phyloP scores from a whole-genome alignment of 2,888 invertebrate genomes.

The Tenthredo livida region DNA sequence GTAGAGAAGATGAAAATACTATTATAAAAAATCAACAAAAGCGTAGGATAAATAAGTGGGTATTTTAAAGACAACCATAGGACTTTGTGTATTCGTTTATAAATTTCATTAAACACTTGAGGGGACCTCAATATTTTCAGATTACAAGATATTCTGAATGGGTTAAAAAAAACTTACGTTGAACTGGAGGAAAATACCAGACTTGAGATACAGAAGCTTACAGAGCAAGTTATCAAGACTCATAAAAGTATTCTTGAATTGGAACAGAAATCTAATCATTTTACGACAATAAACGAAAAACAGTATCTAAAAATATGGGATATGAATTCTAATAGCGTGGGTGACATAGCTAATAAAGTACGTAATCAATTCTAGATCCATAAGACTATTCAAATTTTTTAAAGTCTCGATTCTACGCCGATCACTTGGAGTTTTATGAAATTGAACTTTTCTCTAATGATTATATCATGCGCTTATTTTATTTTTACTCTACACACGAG shows the following conservation, averaged over 20 bases:
- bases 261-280: conserved; percentile 85
- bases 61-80: not conserved
- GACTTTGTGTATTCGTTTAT: not conserved
- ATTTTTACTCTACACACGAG: not conserved
- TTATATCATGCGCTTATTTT: conserved; percentile 17
- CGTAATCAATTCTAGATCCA: not conserved
- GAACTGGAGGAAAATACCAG: conserved; percentile 84
- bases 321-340: conserved; percentile 81
- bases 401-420: not conserved
- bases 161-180: conserved; percentile 83
- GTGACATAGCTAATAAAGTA: conserved; percentile 78
- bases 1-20: conserved; percentile 92
- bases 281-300: conserved; percentile 83
- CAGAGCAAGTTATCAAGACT: conserved; percentile 84
- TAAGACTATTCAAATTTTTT: conserved; percentile 4
- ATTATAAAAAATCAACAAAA: conserved; percentile 90
- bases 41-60: conserved; percentile 84
- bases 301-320: conserved; percentile 84
- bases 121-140: conserved; percentile 62
- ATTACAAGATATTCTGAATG: conserved; percentile 86
- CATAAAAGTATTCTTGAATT: conserved; percentile 85
- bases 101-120: conserved; percentile 27
- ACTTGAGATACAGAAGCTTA: conserved; percentile 84
- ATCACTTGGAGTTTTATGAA: not conserved
- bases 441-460: not conserved